phyloP scores from a whole-genome alignment of 2,113 vertebrate genomes.

The Baryphthengus martii region DNA sequence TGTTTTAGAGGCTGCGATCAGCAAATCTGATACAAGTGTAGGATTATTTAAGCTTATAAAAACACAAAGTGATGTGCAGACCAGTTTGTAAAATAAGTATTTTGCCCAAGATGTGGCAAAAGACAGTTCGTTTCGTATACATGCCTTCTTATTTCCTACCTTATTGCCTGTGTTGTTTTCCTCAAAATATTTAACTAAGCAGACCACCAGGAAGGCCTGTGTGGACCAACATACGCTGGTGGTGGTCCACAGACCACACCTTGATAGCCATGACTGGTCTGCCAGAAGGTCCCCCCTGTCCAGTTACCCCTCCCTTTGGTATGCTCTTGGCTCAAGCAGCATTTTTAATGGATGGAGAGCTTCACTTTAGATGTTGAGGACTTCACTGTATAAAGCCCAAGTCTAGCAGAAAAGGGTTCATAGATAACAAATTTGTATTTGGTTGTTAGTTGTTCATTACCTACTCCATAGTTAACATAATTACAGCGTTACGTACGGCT shows the following conservation, averaged over 20 bases:
- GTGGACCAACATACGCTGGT: not conserved
- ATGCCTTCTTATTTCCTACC: not conserved
- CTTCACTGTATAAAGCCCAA: not conserved
- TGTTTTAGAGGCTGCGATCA: not conserved
- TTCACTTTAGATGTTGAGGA: not conserved
- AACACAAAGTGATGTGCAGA: not conserved
- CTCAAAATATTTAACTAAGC: not conserved
- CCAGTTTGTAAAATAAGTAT: not conserved
- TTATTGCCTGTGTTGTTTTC: not conserved
- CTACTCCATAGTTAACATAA: not conserved
- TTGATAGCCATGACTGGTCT: not conserved
- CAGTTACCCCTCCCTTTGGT: rapidly evolving
- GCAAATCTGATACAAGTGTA: not conserved
- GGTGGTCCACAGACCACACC: conserved; percentile 52
- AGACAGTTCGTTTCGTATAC: not conserved
- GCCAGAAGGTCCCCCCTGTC: not conserved
- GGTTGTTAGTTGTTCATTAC: not conserved
- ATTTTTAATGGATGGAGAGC: not conserved
- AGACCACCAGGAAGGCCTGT: conserved; percentile 39
- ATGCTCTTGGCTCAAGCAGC: not conserved
- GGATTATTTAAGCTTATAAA: not conserved
- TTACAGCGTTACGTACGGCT: not conserved
- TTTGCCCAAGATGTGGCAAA: not conserved
- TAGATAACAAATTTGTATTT: not conserved
- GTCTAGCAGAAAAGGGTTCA: not conserved